A percentile compares a stretch with the other conserved stretches of the same genome.
phyloP scores from a whole-genome alignment of 2,797 vertebrate species.

The Rhinatrema bivittatum region DNA sequence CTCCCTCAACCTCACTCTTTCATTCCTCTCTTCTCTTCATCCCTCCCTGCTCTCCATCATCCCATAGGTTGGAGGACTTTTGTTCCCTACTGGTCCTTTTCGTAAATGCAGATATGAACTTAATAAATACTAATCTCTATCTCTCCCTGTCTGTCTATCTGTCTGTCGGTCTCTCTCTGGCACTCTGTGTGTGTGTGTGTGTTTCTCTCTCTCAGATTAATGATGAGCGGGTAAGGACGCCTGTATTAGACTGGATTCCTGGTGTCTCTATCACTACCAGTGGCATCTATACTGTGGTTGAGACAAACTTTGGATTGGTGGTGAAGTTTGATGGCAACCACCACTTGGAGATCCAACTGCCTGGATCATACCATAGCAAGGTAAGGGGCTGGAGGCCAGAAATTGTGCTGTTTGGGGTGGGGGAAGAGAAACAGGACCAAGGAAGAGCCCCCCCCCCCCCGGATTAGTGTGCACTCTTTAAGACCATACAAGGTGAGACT shows the following conservation, averaged over 20 bases:
- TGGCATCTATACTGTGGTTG: conserved; percentile 53
- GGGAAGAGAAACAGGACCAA: background rate
- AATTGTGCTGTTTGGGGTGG: background rate
- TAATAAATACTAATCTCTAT: no score
- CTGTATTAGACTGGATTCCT: conserved; percentile 21
- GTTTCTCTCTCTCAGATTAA: conserved; percentile 66
- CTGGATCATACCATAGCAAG: conserved; percentile 67
- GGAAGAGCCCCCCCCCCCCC: background rate
- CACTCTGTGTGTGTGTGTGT: background rate
- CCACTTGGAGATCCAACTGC: conserved; percentile 65
- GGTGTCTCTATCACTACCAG: conserved; percentile 53
- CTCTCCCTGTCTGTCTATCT: no score
- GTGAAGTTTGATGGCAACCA: conserved; percentile 72
- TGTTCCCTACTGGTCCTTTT: no score
- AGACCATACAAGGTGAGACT: no score
- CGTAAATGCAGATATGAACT: no score
- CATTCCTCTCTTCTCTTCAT: no score
- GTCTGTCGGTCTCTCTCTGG: background rate
- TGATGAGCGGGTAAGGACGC: conserved; percentile 49
- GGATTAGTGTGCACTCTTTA: no score
- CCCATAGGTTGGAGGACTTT: no score
- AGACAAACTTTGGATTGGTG: conserved; percentile 59
- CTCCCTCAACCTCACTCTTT: no score
- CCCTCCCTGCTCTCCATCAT: no score
- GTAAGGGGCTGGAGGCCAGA: conserved; percentile 23